Percentiles rank a stretch among this genome's conserved stretches.
These are phyloP conservation scores for Toxonevra muliebris DNA, from an alignment of 2,888 invertebrate species.

Conservation along the genomic window DNA sequence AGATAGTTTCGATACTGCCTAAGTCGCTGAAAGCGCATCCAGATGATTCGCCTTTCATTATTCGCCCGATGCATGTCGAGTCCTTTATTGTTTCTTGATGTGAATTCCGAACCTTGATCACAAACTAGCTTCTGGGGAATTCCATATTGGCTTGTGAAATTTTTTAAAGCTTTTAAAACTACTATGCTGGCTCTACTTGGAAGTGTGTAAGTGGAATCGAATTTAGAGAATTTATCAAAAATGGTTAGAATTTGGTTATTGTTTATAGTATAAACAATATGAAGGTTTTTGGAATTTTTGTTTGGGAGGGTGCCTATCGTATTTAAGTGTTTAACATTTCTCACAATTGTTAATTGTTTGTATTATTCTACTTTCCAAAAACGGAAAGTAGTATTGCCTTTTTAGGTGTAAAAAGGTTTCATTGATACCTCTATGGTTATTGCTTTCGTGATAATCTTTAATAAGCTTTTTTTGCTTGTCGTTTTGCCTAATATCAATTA, in stretches of 20 bases:
- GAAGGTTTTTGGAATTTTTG: slow-evolving; percentile 35
- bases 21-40: slow-evolving; percentile 3
- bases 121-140: slow-evolving; percentile 33
- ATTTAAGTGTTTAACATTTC: slow-evolving; percentile 32
- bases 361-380: slow-evolving; percentile 33
- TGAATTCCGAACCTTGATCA: slow-evolving; percentile 12
- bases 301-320: slow-evolving; percentile 40
- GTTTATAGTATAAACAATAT: slow-evolving; percentile 38
- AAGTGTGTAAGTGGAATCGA: slow-evolving; percentile 30
- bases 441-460: slow-evolving; percentile 34
- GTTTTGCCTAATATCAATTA: slow-evolving; percentile 33
- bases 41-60: not conserved
- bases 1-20: not conserved
- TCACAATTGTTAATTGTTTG: slow-evolving; percentile 39
- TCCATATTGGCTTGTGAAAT: slow-evolving; percentile 35
- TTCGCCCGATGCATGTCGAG: slow-evolving; percentile 5
- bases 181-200: slow-evolving; percentile 34
- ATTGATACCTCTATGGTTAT: slow-evolving; percentile 35
- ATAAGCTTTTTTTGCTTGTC: slow-evolving; percentile 40
- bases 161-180: slow-evolving; percentile 30
- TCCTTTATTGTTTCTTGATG: not conserved
- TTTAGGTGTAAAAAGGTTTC: slow-evolving; percentile 34
- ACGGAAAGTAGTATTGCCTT: slow-evolving; percentile 27
- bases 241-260: slow-evolving; percentile 31
- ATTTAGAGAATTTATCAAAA: slow-evolving; percentile 38